phyloP scores from a whole-genome alignment of 2,113 vertebrate genomes.

The Leiothrix lutea region DNA sequence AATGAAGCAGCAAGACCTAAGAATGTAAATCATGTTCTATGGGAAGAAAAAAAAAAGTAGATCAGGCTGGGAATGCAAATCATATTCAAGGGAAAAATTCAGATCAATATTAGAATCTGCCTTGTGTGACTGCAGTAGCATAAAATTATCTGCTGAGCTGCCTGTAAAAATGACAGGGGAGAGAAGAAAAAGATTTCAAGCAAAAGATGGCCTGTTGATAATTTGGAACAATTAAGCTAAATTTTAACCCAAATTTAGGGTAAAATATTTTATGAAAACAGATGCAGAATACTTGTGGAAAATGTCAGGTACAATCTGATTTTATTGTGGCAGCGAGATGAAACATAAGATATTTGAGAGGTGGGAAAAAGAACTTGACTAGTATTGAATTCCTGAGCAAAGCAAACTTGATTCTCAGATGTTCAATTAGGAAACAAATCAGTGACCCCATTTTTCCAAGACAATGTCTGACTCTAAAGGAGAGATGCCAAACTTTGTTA shows the following conservation, averaged over 20 bases:
- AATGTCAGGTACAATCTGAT: background rate
- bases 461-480: background rate
- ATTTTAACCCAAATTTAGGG: background rate
- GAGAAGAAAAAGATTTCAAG: conserved; percentile 12
- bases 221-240: conserved; percentile 25
- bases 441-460: background rate
- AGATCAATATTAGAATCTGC: conserved; percentile 69
- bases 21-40: conserved; percentile 67
- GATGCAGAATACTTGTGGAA: background rate
- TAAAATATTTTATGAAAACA: conserved; percentile 25
- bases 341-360: background rate
- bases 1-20: conserved; percentile 53
- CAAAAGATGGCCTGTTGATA: conserved; percentile 16
- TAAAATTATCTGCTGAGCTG: conserved; percentile 56
- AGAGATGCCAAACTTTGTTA: background rate
- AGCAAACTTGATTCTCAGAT: background rate
- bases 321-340: background rate
- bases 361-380: background rate
- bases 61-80: conserved; percentile 67
- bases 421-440: background rate
- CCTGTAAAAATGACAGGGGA: conserved; percentile 30
- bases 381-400: background rate
- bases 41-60: conserved; percentile 13
- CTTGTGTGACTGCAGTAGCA: conserved; percentile 56
- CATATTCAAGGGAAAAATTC: conserved; percentile 58